Base-by-base conservation (phyloP, 1,140 invertebrate genomes). In the Myzus persicae region DNA sequence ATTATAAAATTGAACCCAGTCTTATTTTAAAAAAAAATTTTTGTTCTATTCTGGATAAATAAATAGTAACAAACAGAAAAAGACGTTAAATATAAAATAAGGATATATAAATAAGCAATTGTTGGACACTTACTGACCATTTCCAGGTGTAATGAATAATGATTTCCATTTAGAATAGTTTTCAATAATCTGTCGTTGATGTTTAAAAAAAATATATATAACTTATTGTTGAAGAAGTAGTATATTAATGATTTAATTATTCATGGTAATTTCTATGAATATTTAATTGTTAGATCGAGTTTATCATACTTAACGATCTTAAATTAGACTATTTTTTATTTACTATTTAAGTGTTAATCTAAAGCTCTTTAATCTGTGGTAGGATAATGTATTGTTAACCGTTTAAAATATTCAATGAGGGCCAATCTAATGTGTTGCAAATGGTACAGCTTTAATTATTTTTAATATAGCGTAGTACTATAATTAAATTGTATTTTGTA, bases 341-440 rank as follows among this genome's bases (percentile, higher is more conserved):
- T 46, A 38, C 46, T 48, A 48, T 48, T 88, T 51, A 88, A 88
- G 87, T 48, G 87, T 88, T 88, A 36, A 88, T 88, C 38, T 36
- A 88, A 48, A 24, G 20, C 1, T 59, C 9, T 54, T 87, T 90
- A 9, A 54, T 90, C 48, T 90, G 88, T 38, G 88, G 51, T 38
- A 90, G 8, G 38, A 76, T 40, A 26, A 54, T 59, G 51, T 59
- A 90, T 90, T 90, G 88, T 90, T 90, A 59, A 59, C 38, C 51
- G 38, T 59, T 90, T 90, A 59, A 90, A 59, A 42, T 40, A 38
- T 90, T 59, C 36, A 31, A 90, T 59, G 51, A 59, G 24, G 87
- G 85, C 22, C 85, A 46, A 87, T 87, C 14, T 38, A 38, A 89
- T 22, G n/a, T 51, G 48, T 59, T 38, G 48, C 36, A 46, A 40